Evolutionary conservation across 2,888 invertebrate species (phyloP), one percentile per base, ranked within the genome.

Genomic region (Azorinus chamasolen): DNA sequence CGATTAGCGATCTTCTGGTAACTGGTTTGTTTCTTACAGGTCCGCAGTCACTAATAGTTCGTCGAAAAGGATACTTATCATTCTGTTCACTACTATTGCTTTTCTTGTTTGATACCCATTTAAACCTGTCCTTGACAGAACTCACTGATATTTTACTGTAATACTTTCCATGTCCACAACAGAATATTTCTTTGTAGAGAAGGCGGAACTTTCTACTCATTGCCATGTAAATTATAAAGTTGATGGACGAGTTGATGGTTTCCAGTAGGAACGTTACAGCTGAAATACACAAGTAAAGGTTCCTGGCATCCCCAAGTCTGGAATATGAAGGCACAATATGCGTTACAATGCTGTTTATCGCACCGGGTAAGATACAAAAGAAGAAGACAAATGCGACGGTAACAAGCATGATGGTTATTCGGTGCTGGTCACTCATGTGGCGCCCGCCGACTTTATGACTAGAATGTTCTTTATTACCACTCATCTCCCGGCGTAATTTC

Each of bases 181-280:
- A 88, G 72, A 88, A 89, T 24, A 81, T 87, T 59, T 87, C 87
- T 46, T 86, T 86, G 69, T 88, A 89, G 16, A 87, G 83, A 14
- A 75, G 58, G 27, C 79, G 75, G 73, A 90, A 90, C 61, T 86
- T 87, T 45, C 83, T 74, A 77, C 89, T 88, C 50, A 88, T 82
- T 1, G 83, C 87, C 89, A 90, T 89, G 65, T 90, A 90, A 65
- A 90, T 89, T 57, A 89, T 69, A 39, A 90, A 90, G 66, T 90
- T 90, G 1, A 89, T 79, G 2, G 90, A 87, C 1, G 89, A 90
- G 59, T 89, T 90, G 27, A 88, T 71, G 2, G 88, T 88, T 68
- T 90, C 90, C 50, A 89, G 69, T 20, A 88, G 82, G 64, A 84
- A 90, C 14, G 87, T 87, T 4, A 88, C 81, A 32, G 79, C 81